Evolutionary conservation across 2,113 vertebrate genomes (phyloP).

Genomic region (Misgurnus anguillicaudatus): DNA sequence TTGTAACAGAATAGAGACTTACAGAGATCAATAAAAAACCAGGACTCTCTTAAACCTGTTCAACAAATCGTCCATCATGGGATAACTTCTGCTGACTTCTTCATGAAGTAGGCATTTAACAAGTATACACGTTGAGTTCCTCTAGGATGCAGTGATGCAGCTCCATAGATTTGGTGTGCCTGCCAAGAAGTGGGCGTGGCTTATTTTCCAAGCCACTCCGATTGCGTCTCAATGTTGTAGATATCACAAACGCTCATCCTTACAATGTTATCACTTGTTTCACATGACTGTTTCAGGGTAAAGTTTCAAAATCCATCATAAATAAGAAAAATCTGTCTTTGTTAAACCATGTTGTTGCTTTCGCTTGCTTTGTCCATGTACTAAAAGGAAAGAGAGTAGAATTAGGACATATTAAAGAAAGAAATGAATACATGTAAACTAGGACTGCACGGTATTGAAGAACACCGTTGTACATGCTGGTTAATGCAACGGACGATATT

Average conservation of each 20-base stretch:
- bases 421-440: not conserved
- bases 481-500: too few species aligned
- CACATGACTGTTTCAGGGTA: constrained; percentile 41
- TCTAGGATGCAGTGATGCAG: not conserved
- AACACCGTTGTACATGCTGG: too few species aligned
- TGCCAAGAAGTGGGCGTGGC: not conserved
- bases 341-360: constrained; percentile 98
- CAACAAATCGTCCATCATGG: not conserved
- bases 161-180: not conserved
- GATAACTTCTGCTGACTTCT: constrained; percentile 1
- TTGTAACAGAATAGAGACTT: constrained; percentile 23
- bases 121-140: not conserved
- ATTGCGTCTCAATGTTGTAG: constrained; percentile 28
- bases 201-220: constrained; percentile 24
- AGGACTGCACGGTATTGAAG: too few species aligned
- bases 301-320: constrained; percentile 58
- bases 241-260: constrained; percentile 55
- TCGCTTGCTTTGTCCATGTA: constrained; percentile 93
- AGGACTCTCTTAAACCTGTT: not conserved
- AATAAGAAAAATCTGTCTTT: constrained; percentile 62
- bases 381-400: constrained; percentile 69
- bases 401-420: not conserved
- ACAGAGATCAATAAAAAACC: constrained; percentile 15
- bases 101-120: not conserved
- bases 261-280: constrained; percentile 28